phyloP scores from a whole-genome alignment of 2,888 invertebrate species.

The Zygaena filipendulae region DNA sequence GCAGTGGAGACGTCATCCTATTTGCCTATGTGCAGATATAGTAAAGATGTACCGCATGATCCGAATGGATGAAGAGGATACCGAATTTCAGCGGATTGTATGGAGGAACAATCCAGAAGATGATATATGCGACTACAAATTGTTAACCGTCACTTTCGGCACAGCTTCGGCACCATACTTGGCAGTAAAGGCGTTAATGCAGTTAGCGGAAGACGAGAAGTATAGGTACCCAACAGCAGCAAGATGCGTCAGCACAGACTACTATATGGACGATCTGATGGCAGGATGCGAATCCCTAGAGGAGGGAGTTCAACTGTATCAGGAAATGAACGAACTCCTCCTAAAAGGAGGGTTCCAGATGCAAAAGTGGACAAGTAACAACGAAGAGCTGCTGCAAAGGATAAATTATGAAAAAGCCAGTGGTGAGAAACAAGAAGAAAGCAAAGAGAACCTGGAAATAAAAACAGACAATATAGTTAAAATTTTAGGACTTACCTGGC shows the following conservation, averaged over 20 bases:
- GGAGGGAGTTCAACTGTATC: slow-evolving; percentile 9
- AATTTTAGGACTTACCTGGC: slow-evolving; percentile 17
- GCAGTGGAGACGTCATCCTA: slow-evolving; percentile 11
- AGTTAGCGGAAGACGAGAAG: slow-evolving; percentile 10
- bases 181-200: slow-evolving; percentile 8
- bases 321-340: slow-evolving; percentile 16
- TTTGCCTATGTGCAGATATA: background rate
- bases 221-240: slow-evolving; percentile 12
- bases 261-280: slow-evolving; percentile 18
- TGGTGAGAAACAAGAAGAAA: background rate
- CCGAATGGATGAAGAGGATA: slow-evolving; percentile 11
- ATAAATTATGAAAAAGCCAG: background rate
- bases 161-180: slow-evolving; percentile 16
- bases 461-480: slow-evolving; percentile 13
- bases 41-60: slow-evolving; percentile 5
- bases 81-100: slow-evolving; percentile 17
- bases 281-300: slow-evolving; percentile 12
- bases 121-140: slow-evolving; percentile 9
- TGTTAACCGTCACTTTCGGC: slow-evolving; percentile 16
- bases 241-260: slow-evolving; percentile 3
- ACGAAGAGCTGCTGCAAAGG: slow-evolving; percentile 1
- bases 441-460: slow-evolving; percentile 4
- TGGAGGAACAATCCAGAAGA: slow-evolving; percentile 7
- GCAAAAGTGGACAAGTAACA: slow-evolving; percentile 13
- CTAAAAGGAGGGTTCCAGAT: slow-evolving; percentile 9